Evolutionary conservation across 2,888 invertebrate species (phyloP).

Genomic region (Ormyrus nitidulus): DNA sequence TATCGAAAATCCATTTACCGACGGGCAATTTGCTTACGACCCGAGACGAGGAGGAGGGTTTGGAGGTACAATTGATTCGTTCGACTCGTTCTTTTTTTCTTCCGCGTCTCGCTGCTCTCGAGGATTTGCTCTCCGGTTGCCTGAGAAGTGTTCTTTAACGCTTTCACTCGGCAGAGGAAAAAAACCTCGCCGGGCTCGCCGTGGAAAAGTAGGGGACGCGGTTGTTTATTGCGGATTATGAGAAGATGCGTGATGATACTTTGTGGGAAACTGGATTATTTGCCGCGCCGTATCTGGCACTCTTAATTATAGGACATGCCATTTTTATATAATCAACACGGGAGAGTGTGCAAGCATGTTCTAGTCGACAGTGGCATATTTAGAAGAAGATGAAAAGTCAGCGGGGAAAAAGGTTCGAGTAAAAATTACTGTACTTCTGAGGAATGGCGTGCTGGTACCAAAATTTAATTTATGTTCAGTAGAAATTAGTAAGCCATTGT

Average conservation of each 20-base stretch:
- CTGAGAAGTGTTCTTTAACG: slow-evolving; percentile 24
- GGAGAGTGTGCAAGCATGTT: too few species aligned
- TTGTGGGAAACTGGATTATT: too few species aligned
- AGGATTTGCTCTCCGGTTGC: not conserved
- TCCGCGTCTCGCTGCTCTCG: not conserved
- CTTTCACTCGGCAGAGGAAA: slow-evolving; percentile 37
- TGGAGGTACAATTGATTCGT: not conserved
- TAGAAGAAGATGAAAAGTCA: too few species aligned
- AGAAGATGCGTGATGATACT: not conserved
- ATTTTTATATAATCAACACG: too few species aligned
- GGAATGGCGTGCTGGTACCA: too few species aligned
- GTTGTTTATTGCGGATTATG: not conserved
- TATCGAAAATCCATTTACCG: slow-evolving; percentile 47
- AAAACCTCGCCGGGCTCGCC: not conserved
- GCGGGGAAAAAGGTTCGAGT: too few species aligned
- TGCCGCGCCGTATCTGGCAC: too few species aligned
- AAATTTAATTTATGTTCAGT: too few species aligned
- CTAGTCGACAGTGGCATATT: too few species aligned
- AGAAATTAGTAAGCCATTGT: too few species aligned
- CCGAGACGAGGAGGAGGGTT: not conserved
- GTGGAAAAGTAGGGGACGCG: slow-evolving; percentile 31
- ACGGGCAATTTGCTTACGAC: not conserved
- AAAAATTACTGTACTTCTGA: too few species aligned
- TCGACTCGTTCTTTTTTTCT: not conserved
- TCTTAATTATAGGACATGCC: too few species aligned